Evolutionary conservation across 2,113 vertebrate genomes (phyloP).

Genomic region (Pardalotus punctatus): DNA sequence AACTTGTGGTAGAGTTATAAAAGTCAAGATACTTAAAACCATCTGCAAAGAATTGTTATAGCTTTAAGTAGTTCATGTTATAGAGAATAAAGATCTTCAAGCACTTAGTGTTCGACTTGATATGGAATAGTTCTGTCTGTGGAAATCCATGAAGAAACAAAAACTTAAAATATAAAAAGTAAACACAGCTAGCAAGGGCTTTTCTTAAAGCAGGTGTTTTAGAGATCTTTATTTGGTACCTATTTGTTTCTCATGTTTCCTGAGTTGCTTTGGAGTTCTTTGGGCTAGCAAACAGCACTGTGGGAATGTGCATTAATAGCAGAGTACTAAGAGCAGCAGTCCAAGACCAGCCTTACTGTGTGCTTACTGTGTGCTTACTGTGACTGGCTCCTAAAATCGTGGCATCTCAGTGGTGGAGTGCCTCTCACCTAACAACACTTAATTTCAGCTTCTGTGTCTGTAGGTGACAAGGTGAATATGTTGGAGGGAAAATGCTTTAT

Average conservation of each 20-base stretch:
- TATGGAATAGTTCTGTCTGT: neutral
- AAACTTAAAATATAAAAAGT: neutral
- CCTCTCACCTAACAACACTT: neutral
- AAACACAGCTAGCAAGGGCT: neutral
- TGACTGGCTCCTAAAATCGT: neutral
- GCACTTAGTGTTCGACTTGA: neutral
- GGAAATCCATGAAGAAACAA: neutral
- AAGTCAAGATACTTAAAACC: neutral
- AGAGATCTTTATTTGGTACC: neutral
- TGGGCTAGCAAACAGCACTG: neutral
- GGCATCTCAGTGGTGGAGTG: neutral
- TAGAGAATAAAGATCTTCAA: neutral
- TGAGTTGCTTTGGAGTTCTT: neutral
- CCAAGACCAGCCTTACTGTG: neutral
- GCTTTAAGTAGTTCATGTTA: neutral
- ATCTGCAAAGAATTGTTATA: neutral
- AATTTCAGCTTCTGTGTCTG: neutral
- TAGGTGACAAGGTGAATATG: neutral
- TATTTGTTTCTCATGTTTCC: neutral
- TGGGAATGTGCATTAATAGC: neutral
- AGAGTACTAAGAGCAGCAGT: neutral
- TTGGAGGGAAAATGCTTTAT: neutral
- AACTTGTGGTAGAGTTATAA: neutral
- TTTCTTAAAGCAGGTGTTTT: neutral
- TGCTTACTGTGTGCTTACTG: neutral